Percentiles rank a stretch among this genome's conserved stretches.
Evolutionary conservation across 2,888 invertebrate genomes (phyloP).

Genomic region (Phyllotreta cruciferae): DNA sequence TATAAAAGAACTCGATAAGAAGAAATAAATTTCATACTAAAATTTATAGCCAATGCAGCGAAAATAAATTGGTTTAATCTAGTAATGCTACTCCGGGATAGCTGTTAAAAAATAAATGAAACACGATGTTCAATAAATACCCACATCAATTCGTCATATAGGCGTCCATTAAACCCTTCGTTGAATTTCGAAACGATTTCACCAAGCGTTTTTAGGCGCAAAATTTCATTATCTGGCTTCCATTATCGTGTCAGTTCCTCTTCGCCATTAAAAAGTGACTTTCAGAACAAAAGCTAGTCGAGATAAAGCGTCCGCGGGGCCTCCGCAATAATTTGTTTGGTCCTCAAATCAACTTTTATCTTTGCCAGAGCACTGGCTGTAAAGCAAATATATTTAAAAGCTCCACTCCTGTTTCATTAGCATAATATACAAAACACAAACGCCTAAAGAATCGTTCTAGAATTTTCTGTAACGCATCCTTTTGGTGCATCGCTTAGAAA

Average conservation of each 20-base stretch:
- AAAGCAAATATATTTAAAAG: slow-evolving; percentile 7
- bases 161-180: slow-evolving; percentile 16
- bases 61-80: too few species aligned
- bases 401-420: slow-evolving; percentile 3
- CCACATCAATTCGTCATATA: slow-evolving; percentile 2
- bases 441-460: neutral
- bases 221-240: slow-evolving; percentile 24
- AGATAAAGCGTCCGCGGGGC: slow-evolving; percentile 15
- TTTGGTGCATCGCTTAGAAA: too few species aligned
- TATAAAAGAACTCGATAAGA: too few species aligned
- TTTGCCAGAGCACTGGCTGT: slow-evolving; percentile 4
- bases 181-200: slow-evolving; percentile 6
- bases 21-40: too few species aligned
- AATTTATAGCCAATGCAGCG: too few species aligned
- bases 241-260: slow-evolving; percentile 24
- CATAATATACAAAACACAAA: slow-evolving; percentile 7
- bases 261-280: slow-evolving; percentile 26
- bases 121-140: too few species aligned
- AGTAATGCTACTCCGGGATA: too few species aligned
- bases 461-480: too few species aligned
- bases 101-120: too few species aligned
- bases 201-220: slow-evolving; percentile 9
- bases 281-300: slow-evolving; percentile 18
- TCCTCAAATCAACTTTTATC: slow-evolving; percentile 24
- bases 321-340: slow-evolving; percentile 24